Evolutionary conservation across 1,140 invertebrate species (phyloP).

Genomic region (Drosophila prosaltans): DNA sequence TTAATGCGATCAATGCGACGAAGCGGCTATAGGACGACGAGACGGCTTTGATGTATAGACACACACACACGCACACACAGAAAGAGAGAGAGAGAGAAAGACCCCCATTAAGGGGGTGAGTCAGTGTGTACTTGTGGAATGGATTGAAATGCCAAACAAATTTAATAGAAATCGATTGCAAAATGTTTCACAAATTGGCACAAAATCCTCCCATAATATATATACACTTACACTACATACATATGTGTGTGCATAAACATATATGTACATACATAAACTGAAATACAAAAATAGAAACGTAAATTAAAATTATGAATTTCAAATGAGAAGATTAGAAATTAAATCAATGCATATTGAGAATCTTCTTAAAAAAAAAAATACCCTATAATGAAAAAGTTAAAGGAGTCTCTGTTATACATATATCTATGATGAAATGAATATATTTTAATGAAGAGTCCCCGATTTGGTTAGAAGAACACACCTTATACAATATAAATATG

Average conservation of each 20-base stretch:
- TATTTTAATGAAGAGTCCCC: no score
- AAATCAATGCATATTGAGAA: slow-evolving; percentile 2
- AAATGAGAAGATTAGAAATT: slow-evolving; percentile 16
- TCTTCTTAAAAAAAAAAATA: no score
- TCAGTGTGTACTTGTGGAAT: slow-evolving; percentile 14
- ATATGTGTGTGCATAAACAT: background rate
- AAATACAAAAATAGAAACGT: no score
- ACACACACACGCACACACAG: slow-evolving; percentile 34
- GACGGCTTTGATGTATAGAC: slow-evolving; percentile 39
- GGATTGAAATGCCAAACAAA: slow-evolving; percentile 43
- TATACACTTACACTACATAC: background rate
- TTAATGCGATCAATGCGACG: slow-evolving; percentile 70
- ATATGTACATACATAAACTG: no score
- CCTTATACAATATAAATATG: no score
- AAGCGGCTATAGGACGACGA: background rate
- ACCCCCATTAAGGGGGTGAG: slow-evolving; percentile 16
- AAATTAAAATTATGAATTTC: no score
- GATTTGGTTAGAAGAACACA: no score
- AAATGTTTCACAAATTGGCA: slow-evolving; percentile 17
- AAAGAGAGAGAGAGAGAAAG: background rate
- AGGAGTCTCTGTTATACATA: no score
- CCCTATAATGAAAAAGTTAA: no score
- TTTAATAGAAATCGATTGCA: slow-evolving; percentile 48
- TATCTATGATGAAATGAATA: no score
- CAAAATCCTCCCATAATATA: background rate